Evolutionary conservation across 2,797 vertebrate species (phyloP).

Genomic region (Microctenopoma lineatum): DNA sequence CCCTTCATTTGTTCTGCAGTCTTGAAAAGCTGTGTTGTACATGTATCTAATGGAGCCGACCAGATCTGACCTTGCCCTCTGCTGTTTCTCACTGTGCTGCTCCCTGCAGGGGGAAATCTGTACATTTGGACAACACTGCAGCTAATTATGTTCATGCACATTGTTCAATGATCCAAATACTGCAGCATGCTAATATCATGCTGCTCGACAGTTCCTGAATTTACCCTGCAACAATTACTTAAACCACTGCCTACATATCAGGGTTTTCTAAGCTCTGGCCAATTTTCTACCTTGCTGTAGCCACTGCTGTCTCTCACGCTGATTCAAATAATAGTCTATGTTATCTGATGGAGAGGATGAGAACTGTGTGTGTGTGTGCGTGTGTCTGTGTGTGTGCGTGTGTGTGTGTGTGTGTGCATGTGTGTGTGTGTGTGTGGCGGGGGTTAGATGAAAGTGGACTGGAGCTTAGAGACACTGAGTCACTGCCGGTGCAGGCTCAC

Average conservation of each 20-base stretch:
- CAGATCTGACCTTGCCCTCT: conserved; percentile 15
- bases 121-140: conserved; percentile 17
- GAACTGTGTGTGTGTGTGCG: conserved; percentile 4
- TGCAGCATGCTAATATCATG: conserved; percentile 45
- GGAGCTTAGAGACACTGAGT: conserved; percentile 75
- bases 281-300: conserved; percentile 4
- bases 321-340: conserved; percentile 40
- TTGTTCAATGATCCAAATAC: conserved; percentile 38
- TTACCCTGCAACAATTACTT: conserved; percentile 8
- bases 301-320: conserved; percentile 17
- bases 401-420: conserved; percentile 13
- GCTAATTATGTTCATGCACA: conserved; percentile 35
- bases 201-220: conserved; percentile 22
- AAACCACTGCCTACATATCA: background rate
- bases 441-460: conserved; percentile 69
- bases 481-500: conserved; percentile 65
- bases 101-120: conserved; percentile 18
- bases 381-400: conserved; percentile 9
- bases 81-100: conserved; percentile 1
- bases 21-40: conserved; percentile 2
- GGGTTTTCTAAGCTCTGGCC: conserved; percentile 11
- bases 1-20: background rate
- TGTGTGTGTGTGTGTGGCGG: conserved; percentile 20
- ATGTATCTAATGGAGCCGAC: conserved; percentile 5
- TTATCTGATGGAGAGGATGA: conserved; percentile 47